These are phyloP conservation scores for Pampus argenteus DNA, from an alignment of 2,797 vertebrate genomes.

Conservation along the genomic window DNA sequence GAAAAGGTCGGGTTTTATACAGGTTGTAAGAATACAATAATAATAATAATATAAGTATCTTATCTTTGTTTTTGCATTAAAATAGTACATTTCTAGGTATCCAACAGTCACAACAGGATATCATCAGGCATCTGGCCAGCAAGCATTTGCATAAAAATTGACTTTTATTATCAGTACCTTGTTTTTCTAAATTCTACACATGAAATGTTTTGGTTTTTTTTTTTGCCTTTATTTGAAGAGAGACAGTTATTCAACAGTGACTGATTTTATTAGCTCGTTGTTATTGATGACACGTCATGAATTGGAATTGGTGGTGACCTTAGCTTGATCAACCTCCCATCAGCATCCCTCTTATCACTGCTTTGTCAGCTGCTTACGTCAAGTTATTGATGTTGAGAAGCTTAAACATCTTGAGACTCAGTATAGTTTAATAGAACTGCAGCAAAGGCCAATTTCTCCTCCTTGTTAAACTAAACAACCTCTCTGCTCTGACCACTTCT, in stretches of 20 bases:
- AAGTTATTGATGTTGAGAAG: background rate
- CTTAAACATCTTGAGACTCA: slow-evolving; percentile 3
- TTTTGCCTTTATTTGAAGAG: too few species aligned
- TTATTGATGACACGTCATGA: background rate
- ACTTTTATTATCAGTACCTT: background rate
- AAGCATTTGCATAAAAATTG: background rate
- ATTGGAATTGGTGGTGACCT: background rate
- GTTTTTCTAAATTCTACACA: slow-evolving; percentile 7
- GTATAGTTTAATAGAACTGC: background rate
- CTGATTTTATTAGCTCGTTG: background rate
- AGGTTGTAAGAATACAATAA: background rate
- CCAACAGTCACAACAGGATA: background rate
- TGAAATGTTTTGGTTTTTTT: background rate
- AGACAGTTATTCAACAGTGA: background rate
- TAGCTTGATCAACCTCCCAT: background rate
- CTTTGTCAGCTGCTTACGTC: background rate
- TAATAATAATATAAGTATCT: background rate
- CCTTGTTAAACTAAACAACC: slow-evolving; percentile 13
- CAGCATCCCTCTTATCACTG: background rate
- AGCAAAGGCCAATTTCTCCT: background rate
- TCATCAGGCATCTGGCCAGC: background rate
- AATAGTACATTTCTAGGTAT: background rate
- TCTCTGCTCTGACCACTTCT: background rate
- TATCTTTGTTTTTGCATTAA: too few species aligned
- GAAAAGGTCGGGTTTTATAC: background rate